Evolutionary conservation across 2,797 vertebrate genomes (phyloP), one percentile per base, ranked within the genome.

Genomic region (Scomberomorus guttatus): DNA sequence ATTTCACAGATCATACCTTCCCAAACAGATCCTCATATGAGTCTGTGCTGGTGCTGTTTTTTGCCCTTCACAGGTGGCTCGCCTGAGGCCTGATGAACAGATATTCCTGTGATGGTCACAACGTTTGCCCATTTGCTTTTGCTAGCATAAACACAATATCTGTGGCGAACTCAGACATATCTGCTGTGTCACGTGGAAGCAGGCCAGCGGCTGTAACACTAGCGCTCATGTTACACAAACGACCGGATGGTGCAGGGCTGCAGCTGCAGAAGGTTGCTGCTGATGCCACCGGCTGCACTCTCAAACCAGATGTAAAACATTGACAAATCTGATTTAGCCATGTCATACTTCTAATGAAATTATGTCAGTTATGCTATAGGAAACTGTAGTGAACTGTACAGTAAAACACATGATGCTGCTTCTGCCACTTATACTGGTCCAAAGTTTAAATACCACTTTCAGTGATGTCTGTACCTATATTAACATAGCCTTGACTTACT

Each of bases 131-230:
- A 2, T 54, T 68, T 39, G n/a, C 52, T 56, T 55, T 13, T 50
- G 42, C 10, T 3, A 1, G 29, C 4, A 0, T 64, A 42, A 79
- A 72, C 7, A 48, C 63, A 59, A 17, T 64, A 64, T 72, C 76
- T 61, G 79, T 44, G 73, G 54, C 1, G 27, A 42, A 57, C 51
- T 59, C 58, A 54, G 66, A 65, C 51, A 18, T 64, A 54, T 82
- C 68, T 39, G 82, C 77, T 27, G 66, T 10, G 76, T 77, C 79
- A 64, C 74, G 24, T 69, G 73, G 75, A 63, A 0, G 34, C 69
- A 14, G 37, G 57, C 63, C 82, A 57, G 27, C 20, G 4, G 39
- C 66, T 14, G 51, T 5, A 57, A 77, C 52, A 57, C 56, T 81
- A 24, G 68, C 20, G 0, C 67, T 86, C 59, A n/a, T 65, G 79